Conservation (phyloP, 2,888 invertebrate species). For the Abrostola tripartita region DNA sequence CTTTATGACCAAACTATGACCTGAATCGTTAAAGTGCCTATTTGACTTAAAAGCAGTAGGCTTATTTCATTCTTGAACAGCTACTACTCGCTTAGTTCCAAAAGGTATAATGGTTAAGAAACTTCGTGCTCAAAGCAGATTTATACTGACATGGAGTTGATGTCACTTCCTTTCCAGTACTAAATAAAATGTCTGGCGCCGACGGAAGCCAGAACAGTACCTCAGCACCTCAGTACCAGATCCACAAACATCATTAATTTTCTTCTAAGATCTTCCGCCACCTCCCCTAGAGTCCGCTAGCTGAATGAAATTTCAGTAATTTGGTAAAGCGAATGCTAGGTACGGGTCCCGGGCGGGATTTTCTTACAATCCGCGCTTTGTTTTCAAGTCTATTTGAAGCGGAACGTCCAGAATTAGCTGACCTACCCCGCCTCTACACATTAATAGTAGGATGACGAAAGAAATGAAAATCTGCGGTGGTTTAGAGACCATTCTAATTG, state of each 20-base stretch:
- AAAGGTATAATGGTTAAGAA: too few species aligned
- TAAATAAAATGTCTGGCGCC: neutral
- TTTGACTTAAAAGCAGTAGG: too few species aligned
- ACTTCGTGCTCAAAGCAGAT: too few species aligned
- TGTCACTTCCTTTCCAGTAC: neutral
- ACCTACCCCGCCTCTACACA: constrained; percentile 44
- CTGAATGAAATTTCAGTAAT: constrained; percentile 88
- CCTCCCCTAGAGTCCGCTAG: constrained; percentile 78
- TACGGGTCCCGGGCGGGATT: constrained; percentile 82
- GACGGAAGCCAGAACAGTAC: constrained; percentile 4
- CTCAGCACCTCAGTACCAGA: constrained; percentile 44
- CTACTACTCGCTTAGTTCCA: too few species aligned
- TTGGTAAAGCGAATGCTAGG: constrained; percentile 87
- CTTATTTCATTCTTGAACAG: too few species aligned
- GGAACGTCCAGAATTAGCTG: constrained; percentile 63
- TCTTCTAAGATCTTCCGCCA: constrained; percentile 55
- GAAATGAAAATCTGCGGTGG: constrained; percentile 43
- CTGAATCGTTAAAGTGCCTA: too few species aligned
- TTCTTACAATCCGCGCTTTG: constrained; percentile 86
- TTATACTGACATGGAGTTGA: too few species aligned
- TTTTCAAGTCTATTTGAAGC: constrained; percentile 79
- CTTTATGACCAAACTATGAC: too few species aligned
- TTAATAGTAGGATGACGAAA: constrained; percentile 30
- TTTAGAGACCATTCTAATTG: constrained; percentile 67
- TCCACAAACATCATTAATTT: constrained; percentile 50